These are phyloP conservation scores for Cremastobaeus sp. DNA, from an alignment of 2,888 invertebrate species.

Conservation along the genomic window DNA sequence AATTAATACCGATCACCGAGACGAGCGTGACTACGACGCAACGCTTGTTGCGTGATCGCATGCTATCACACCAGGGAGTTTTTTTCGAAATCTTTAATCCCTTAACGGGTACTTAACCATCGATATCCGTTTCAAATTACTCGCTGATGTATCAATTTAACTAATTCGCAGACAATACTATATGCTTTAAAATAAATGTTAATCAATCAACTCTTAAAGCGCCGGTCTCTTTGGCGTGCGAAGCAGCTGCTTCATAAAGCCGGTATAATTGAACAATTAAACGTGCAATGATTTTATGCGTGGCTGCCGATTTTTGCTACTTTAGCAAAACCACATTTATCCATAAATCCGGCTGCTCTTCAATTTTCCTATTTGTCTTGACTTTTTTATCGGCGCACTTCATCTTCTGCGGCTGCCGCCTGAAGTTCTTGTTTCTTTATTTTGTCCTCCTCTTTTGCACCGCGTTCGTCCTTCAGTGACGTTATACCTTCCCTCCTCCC, in stretches of 20 bases:
- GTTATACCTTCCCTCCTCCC: conserved; percentile 36
- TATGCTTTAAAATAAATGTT: conserved; percentile 15
- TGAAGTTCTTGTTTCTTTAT: conserved; percentile 25
- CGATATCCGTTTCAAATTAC: conserved; percentile 49
- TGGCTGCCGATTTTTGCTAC: conserved; percentile 28
- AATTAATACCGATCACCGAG: conserved; percentile 31
- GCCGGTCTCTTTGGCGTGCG: background rate
- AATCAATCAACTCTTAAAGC: conserved; percentile 33
- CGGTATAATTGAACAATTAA: conserved; percentile 41
- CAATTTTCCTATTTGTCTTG: conserved; percentile 58
- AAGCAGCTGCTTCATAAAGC: background rate
- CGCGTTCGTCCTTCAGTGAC: conserved; percentile 59
- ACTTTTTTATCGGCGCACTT: conserved; percentile 49
- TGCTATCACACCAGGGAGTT: conserved; percentile 8
- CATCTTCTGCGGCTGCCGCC: conserved; percentile 25
- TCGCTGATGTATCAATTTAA: conserved; percentile 47
- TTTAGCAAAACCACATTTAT: conserved; percentile 19
- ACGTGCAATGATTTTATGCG: conserved; percentile 28
- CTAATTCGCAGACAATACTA: conserved; percentile 9
- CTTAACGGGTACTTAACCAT: conserved; percentile 33
- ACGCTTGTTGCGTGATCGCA: conserved; percentile 31
- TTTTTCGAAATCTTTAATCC: conserved; percentile 27
- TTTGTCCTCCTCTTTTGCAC: conserved; percentile 32
- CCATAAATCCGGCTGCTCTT: conserved; percentile 28
- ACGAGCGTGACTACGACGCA: conserved; percentile 30